Evolutionary conservation across 2,888 invertebrate genomes (phyloP), one percentile per base, ranked within the genome.

Genomic region (Hydrotaea diabolus): DNA sequence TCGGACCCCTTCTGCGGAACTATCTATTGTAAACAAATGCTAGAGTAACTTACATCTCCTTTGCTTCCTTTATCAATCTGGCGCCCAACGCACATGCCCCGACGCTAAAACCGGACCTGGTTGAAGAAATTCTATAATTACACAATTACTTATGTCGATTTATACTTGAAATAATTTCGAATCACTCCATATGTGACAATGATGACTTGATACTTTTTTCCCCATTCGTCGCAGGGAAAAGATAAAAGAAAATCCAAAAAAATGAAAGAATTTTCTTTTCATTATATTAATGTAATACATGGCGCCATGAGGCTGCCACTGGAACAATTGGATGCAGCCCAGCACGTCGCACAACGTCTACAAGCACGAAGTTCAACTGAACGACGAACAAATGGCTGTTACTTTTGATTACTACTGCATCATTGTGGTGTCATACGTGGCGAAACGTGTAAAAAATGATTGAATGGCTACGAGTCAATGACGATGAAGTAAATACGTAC

Each of bases 261-360:
- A 46, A 43, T 23, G 7, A 39, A 26, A 75, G 71, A 80, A 80
- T 80, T 77, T 73, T 78, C 49, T 36, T 79, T 69, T 71, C 46
- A 69, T 69, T 69, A 74, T 82, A 79, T 82, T 79, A 85, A 82
- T 85, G 76, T 55, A 79, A 77, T 21, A 62, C 66, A 79, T 85
- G 85, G 85, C 85, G 85, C 85, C 85, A 85, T 71, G 17, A 21
- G 69, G 79, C 74, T 77, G 79, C 73, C 64, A 72, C 17, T 75
- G 64, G 17, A 77, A 78, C 81, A 81, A 77, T 77, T 73, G 79
- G 43, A 73, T 57, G 55, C 53, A 36, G 57, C 43, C 69, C 77
- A 81, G 81, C 84, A 84, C 81, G 84, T 84, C 26, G 59, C 15
- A 26, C 26, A 26, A 69, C 13, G 46, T 69, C 69, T 69, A 5